These are phyloP conservation scores for Bathynomus jamesi DNA, from an alignment of 1,140 invertebrate genomes.

Conservation along the genomic window DNA sequence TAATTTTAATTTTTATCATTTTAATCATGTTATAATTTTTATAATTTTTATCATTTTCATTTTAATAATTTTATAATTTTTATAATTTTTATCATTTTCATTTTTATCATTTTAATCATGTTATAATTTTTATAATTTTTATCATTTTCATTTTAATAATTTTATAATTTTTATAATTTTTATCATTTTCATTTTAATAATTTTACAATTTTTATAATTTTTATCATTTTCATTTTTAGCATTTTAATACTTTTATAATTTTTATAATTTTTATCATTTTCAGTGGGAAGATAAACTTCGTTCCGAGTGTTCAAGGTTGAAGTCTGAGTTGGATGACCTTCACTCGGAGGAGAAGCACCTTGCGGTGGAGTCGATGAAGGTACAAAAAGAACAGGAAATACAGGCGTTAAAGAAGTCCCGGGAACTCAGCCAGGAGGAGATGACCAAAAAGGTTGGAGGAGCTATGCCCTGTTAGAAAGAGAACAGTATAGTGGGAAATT, in stretches of 20 bases:
- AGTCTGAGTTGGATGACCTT: slow-evolving; percentile 52
- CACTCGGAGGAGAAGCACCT: slow-evolving; percentile 53
- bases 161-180: neutral
- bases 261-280: slow-evolving; percentile 1
- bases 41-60: neutral
- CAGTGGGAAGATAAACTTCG: slow-evolving; percentile 45
- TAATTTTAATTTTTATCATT: neutral
- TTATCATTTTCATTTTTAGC: neutral
- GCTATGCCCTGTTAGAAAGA: neutral
- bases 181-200: neutral
- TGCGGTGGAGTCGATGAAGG: slow-evolving; percentile 45
- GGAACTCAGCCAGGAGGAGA: slow-evolving; percentile 49
- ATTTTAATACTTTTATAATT: neutral
- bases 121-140: neutral
- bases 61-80: neutral
- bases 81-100: neutral
- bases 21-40: neutral
- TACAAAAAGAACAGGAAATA: slow-evolving; percentile 41
- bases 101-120: neutral
- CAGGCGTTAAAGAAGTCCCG: slow-evolving; percentile 47
- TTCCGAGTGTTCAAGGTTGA: slow-evolving; percentile 49
- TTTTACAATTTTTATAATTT: neutral
- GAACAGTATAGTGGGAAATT: no score
- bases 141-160: neutral
- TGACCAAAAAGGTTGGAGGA: slow-evolving; percentile 46